Evolutionary conservation across 2,888 invertebrate genomes (phyloP), one percentile per base, ranked within the genome.

Genomic region (Papilio elwesi): DNA sequence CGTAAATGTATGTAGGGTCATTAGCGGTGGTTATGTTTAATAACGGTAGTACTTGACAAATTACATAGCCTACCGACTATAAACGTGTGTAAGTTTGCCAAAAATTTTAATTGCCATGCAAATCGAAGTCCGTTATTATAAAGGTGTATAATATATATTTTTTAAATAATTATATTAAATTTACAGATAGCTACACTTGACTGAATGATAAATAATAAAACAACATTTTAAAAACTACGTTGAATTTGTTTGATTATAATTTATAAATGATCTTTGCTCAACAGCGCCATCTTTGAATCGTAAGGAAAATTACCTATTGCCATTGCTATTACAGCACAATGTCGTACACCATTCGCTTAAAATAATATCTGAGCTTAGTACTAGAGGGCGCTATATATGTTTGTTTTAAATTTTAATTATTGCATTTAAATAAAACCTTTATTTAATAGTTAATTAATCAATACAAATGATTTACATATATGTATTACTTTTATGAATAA

Each of bases 1-100:
- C 73, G 70, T 74, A 67, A n/a, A n/a, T n/a, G n/a, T n/a, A n/a
- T n/a, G 73, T 63, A 64, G 51, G 62, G 57, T 67, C 49, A 63
- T 76, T 74, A 73, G 66, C 73, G 48, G 57, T 73, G 55, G 69
- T 70, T 68, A 49, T 65, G 47, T 67, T 52, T 67, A 26, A 5
- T n/a, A 59, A 57, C 57, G 57, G 51, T 49, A 65, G 49, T 64
- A 51, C 26, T 43, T 57, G 15, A 38, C 55, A 11, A 48, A 36
- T 64, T 68, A 57, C 68, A 36, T 48, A 49, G 57, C 48, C 59
- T 59, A 13, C 6, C 16, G 47, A 49, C 36, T n/a, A 15, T 68
- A 38, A 26, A 55, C 47, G 13, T 10, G 43, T 16, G 9, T 16
- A 5, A 59, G 48, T 26, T 13, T 55, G 68, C 68, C 68, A 68